Conservation (phyloP, 1,140 invertebrate species). For the Pachypsylla venusta region DNA sequence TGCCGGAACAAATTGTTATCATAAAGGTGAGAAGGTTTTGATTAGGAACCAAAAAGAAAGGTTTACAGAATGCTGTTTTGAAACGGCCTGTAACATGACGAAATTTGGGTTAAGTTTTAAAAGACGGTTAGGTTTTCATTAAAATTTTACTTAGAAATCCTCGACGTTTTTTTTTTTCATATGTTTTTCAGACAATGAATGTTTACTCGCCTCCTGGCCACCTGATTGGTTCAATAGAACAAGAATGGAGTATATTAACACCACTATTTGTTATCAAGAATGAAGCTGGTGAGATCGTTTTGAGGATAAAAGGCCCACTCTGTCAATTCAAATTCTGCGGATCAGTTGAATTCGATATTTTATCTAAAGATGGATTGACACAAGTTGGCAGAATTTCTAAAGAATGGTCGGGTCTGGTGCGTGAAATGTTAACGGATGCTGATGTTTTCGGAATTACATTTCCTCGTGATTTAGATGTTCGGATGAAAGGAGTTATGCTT, state of each 20-base stretch:
- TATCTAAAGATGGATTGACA: conserved; percentile 43
- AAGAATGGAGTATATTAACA: conserved; percentile 68
- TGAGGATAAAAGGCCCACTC: conserved; percentile 69
- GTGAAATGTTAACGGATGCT: conserved; percentile 56
- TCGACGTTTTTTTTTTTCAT: conserved; percentile 21
- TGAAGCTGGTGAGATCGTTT: conserved; percentile 52
- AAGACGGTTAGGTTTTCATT: too few species aligned
- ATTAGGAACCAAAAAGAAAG: too few species aligned
- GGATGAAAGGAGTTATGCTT: conserved; percentile 63
- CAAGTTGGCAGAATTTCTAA: conserved; percentile 61
- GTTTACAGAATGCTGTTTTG: too few species aligned
- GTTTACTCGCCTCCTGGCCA: conserved; percentile 54
- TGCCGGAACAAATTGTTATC: too few species aligned
- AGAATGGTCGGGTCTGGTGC: conserved; percentile 52
- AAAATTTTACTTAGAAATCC: conserved; percentile 10
- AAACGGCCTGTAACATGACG: too few species aligned
- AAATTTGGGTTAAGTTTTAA: too few species aligned
- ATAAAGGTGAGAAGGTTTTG: too few species aligned
- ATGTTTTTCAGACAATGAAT: conserved; percentile 39
- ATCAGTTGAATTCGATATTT: conserved; percentile 50
- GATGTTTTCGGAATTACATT: conserved; percentile 66
- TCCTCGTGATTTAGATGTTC: conserved; percentile 62
- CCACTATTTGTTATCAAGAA: conserved; percentile 69
- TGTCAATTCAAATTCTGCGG: conserved; percentile 67
- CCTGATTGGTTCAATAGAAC: conserved; percentile 58